A percentile compares a stretch with the other conserved stretches of the same genome.
phyloP scores from a whole-genome alignment of 1,140 invertebrate species.

The Drosophila sturtevanti region DNA sequence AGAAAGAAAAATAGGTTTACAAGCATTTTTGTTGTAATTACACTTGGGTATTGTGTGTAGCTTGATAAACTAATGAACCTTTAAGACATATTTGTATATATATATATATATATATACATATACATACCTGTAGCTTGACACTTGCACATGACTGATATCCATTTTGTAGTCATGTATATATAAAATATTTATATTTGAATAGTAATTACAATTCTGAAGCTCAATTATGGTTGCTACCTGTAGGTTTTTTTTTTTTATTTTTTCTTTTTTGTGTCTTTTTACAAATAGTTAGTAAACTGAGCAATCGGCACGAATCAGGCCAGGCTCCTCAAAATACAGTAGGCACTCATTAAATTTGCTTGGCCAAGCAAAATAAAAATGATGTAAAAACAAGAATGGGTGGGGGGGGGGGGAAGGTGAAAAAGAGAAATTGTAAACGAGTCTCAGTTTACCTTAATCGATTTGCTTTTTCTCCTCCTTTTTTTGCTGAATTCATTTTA shows the following conservation, averaged over 20 bases:
- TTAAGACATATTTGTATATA: too few relatives aligned
- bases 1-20: background rate
- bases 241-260: too few relatives aligned
- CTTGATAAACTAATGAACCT: background rate
- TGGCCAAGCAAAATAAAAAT: conserved; percentile 16
- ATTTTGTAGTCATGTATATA: conserved; percentile 23
- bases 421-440: background rate
- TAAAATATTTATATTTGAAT: conserved; percentile 39
- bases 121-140: conserved; percentile 14
- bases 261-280: too few relatives aligned
- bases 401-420: too few relatives aligned
- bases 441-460: conserved; percentile 44
- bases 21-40: background rate
- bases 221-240: conserved; percentile 18
- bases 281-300: conserved; percentile 32
- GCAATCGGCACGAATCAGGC: conserved; percentile 51
- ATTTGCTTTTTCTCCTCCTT: conserved; percentile 4
- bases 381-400: background rate
- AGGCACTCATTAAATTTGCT: conserved; percentile 30
- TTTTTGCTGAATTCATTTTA: conserved; percentile 39
- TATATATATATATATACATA: background rate
- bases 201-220: conserved; percentile 45
- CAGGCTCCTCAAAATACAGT: background rate
- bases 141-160: conserved; percentile 50
- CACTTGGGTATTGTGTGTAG: background rate